These are phyloP conservation scores for Hemithea aestivaria DNA, from an alignment of 2,888 invertebrate species.

Conservation along the genomic window DNA sequence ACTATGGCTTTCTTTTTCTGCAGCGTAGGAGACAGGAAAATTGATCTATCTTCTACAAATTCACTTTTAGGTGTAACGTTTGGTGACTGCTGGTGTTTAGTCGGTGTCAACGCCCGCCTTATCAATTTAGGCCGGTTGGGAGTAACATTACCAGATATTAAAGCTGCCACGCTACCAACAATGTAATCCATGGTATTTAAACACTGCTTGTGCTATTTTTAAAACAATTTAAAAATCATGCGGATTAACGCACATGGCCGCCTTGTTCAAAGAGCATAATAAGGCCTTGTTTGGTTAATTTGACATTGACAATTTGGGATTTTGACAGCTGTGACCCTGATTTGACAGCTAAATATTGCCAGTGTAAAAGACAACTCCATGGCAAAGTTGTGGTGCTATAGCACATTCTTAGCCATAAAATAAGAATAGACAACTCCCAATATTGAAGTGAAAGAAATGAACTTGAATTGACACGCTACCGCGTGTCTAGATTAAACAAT, in stretches of 20 bases:
- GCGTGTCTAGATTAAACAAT: too few relatives aligned
- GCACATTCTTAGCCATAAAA: too few relatives aligned
- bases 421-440: too few relatives aligned
- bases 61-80: slow-evolving; percentile 72
- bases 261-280: too few relatives aligned
- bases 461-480: too few relatives aligned
- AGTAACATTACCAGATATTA: slow-evolving; percentile 78
- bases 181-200: slow-evolving; percentile 66
- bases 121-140: slow-evolving; percentile 72
- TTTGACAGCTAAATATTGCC: slow-evolving; percentile 8
- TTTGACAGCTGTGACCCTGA: slow-evolving; percentile 28
- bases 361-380: too few relatives aligned
- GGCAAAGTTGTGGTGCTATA: too few relatives aligned
- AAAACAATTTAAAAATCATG: slow-evolving; percentile 16
- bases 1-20: slow-evolving; percentile 69
- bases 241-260: slow-evolving; percentile 42
- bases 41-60: slow-evolving; percentile 59
- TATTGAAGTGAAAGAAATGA: too few relatives aligned
- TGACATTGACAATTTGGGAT: too few relatives aligned
- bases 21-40: slow-evolving; percentile 64
- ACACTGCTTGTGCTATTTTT: slow-evolving; percentile 9
- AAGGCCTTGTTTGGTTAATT: too few relatives aligned
- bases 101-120: slow-evolving; percentile 63
- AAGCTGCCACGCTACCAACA: slow-evolving; percentile 78
- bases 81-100: slow-evolving; percentile 64